phyloP scores from a whole-genome alignment of 2,888 invertebrate genomes.

The Acanthosepion esculentum region DNA sequence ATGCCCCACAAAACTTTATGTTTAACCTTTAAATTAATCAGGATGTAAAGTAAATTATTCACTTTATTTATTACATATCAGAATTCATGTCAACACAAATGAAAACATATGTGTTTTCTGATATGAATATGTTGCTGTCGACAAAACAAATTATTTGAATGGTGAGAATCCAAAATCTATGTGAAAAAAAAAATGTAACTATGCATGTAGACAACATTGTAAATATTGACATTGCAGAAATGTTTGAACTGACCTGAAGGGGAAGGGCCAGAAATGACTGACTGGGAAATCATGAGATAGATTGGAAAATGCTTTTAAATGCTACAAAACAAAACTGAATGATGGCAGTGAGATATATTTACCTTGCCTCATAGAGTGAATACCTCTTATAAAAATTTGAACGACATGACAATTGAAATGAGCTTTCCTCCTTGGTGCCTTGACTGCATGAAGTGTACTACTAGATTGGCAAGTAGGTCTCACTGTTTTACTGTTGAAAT shows the following conservation, averaged over 20 bases:
- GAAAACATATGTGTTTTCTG: not conserved
- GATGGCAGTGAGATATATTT: not conserved
- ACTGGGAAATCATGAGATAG: not conserved
- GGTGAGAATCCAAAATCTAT: not conserved
- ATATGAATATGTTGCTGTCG: slow-evolving; percentile 6
- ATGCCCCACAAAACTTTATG: not conserved
- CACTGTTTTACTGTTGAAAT: too few relatives aligned
- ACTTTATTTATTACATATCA: not conserved
- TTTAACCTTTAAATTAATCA: not conserved
- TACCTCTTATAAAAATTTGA: not conserved
- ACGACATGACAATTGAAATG: too few relatives aligned
- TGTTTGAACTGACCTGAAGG: slow-evolving; percentile 5
- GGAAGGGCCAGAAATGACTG: not conserved
- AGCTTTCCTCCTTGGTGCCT: too few relatives aligned
- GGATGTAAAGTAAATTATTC: not conserved
- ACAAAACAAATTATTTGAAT: slow-evolving; percentile 10
- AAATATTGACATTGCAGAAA: not conserved
- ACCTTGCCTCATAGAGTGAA: not conserved
- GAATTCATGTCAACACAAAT: slow-evolving; percentile 33
- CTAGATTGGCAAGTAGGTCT: too few relatives aligned
- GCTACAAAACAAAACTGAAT: not conserved
- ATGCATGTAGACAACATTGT: not conserved
- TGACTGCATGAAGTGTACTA: too few relatives aligned
- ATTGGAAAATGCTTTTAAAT: not conserved
- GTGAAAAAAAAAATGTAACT: not conserved